Conservation (phyloP, 2,797 vertebrate species). For the Pterois miles region DNA sequence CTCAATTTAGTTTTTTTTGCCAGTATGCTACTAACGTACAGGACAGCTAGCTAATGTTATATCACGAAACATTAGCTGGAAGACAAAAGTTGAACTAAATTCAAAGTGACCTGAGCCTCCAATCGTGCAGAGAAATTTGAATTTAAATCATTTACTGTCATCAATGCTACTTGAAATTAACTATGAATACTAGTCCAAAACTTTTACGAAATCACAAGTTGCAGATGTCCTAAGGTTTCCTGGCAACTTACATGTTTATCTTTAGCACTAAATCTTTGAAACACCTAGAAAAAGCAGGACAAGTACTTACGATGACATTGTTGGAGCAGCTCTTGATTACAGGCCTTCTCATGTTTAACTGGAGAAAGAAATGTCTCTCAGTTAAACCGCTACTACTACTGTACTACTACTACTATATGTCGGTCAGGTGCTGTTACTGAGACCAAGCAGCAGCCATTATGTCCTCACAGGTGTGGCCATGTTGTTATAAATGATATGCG, state of each 20-base stretch:
- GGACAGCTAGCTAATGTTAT: background rate
- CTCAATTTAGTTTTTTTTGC: too few species aligned
- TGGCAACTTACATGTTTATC: background rate
- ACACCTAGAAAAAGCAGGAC: background rate
- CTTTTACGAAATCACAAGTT: background rate
- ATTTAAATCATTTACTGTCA: too few species aligned
- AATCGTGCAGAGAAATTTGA: too few species aligned
- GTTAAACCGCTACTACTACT: too few species aligned
- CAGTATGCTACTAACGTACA: background rate
- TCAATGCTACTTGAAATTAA: background rate
- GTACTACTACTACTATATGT: background rate
- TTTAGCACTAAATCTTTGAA: background rate
- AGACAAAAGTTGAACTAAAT: too few species aligned
- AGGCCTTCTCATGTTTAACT: too few species aligned
- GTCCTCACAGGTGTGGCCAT: background rate
- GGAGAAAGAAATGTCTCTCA: too few species aligned
- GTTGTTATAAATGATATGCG: background rate
- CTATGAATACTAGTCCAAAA: background rate
- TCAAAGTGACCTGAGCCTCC: too few species aligned
- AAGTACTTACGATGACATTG: conserved; percentile 75
- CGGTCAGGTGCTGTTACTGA: conserved; percentile 57
- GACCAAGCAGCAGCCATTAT: conserved; percentile 28
- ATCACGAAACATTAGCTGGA: background rate
- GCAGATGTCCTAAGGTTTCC: background rate
- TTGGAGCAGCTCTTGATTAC: too few species aligned